Base-by-base conservation (phyloP, 2,888 invertebrate genomes). In the Marasmarcha lunaedactyla region DNA sequence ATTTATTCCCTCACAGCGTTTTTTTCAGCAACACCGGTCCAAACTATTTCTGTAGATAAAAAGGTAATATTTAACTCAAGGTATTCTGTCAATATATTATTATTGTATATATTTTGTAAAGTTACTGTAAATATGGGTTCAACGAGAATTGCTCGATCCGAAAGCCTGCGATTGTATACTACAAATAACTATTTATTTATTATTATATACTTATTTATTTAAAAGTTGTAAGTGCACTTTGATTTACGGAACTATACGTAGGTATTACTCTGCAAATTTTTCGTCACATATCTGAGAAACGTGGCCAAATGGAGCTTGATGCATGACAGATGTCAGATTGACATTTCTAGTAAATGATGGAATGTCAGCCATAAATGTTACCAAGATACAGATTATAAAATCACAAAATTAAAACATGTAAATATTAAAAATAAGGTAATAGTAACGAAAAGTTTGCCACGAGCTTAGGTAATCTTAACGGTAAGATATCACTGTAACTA, bases 191-290 rank as follows among this genome's bases (percentile, higher is more conserved):
- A 34, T 34, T 14, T 64, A 54, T 56, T 66, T 63, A 51, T 56
- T 65, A 72, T 64, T 73, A 73, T 76, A 73, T 69, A 66, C 67
- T 59, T 63, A 59, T 68, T 71, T 71, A 67, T 63, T 64, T 60
- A 62, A 67, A 71, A 64, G 58, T 63, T 59, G 66, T 83, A 83
- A 83, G 83, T 81, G 83, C 83, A 83, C 83, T 83, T 83, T 70
- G 67, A 73, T 55, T 72, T 77, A 77, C 54, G 78, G 79, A 81
- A 79, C 81, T 78, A 79, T 72, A 55, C 62, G 57, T 65, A 63
- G 57, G 57, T 63, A 67, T 58, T 65, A 52, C 30, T n/a, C 30
- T 2, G n/a, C 30, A 11, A 30, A 9, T 11, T 30, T 30, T 30
- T 30, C 30, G n/a, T 30, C 10, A 30, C n/a, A 30, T 30, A 11